Evolutionary conservation across 2,888 invertebrate species (phyloP), one percentile per base, ranked within the genome.

Genomic region (Macrosoma leucophasiata): DNA sequence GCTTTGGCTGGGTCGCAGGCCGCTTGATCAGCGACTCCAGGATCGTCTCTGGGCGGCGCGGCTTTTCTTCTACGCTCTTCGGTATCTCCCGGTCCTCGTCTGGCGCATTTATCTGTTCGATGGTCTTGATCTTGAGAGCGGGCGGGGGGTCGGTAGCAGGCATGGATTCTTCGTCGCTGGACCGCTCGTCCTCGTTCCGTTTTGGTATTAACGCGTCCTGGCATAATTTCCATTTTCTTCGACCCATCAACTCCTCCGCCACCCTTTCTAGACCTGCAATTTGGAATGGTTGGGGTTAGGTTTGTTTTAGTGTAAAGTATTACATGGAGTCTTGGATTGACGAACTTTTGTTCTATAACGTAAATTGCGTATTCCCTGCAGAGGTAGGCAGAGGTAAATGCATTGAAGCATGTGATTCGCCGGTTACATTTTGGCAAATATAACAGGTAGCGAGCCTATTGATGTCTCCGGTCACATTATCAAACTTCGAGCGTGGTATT

Each of bases 231-330:
- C 95, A 95, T 94, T 92, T 94, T 91, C 94, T 91, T 88, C 93
- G 92, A 89, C 94, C 95, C 95, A 95, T 94, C 90, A 94, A 93
- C 92, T 94, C 94, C 89, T 95, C 94, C 89, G 94, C 94, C 88
- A 95, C 93, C 88, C 94, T 91, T 93, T 95, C 94, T 93, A 95
- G 90, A 90, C 94, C 95, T 95, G 84, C 34, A 88, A 74, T 10
- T 15, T n/a, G 19, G 22, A 34, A 22, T 23, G 8, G 13, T 4
- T 5, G 13, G 4, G 13, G 21, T 33, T 7, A 32, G 7, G n/a
- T 10, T 2, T 1, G 14, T 17, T 2, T 10, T 15, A 11, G 7
- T 17, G 1, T 15, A 17, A 7, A 18, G 1, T 27, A 14, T 13
- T 17, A 15, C 9, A 3, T n/a, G n/a, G n/a, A n/a, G n/a, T n/a